Evolutionary conservation across 92 coral and sea anemone species (phyloP).

Genomic region (Virgularia gustaviana): DNA sequence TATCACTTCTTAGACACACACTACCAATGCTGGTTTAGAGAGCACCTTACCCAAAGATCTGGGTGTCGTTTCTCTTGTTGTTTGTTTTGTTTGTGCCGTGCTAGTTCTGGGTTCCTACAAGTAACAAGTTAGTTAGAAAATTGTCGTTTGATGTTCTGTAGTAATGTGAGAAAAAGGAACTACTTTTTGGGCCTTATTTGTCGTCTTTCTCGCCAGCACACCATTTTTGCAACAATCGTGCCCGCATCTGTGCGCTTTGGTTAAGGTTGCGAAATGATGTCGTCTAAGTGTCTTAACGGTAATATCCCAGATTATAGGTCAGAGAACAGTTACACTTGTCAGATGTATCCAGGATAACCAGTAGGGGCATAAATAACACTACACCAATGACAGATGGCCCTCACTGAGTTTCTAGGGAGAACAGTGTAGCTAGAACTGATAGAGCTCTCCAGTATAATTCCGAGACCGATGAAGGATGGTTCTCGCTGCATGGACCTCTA

Average conservation of each 20-base stretch:
- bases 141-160: not conserved
- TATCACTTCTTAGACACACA: no score
- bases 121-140: not conserved
- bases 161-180: not conserved
- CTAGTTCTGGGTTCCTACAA: not conserved
- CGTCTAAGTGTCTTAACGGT: not conserved
- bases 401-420: no score
- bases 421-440: no score
- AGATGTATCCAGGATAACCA: no score
- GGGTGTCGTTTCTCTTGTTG: not conserved
- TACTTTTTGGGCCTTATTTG: not conserved
- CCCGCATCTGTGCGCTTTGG: slow-evolving; percentile 61
- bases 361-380: no score
- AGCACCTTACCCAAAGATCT: slow-evolving; percentile 13
- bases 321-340: not conserved
- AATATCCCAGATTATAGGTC: not conserved
- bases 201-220: slow-evolving; percentile 39
- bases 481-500: no score
- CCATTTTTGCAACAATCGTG: slow-evolving; percentile 88
- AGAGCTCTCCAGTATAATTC: no score
- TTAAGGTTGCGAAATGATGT: slow-evolving; percentile 41
- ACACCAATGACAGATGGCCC: no score
- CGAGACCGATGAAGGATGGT: no score
- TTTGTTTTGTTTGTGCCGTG: not conserved
- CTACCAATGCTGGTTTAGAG: no score